Base-by-base conservation (phyloP, 2,888 invertebrate species). In the Osedax frankpressi region DNA sequence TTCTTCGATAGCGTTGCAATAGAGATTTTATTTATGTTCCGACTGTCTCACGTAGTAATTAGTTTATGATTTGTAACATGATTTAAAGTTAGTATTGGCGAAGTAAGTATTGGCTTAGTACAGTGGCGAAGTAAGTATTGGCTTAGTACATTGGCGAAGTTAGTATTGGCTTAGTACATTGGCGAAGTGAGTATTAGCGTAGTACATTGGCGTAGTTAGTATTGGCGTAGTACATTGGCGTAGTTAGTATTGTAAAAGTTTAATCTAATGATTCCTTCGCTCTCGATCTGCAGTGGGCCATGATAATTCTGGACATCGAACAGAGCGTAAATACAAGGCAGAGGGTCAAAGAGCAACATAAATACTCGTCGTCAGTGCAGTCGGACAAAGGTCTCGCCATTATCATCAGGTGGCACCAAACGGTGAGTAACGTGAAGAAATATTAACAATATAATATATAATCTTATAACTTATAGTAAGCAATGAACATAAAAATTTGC, bases 231-330 rank as follows among this genome's bases (percentile, higher is more conserved):
- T 11, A 44, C 19, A 44, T 44, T 11, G 11, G 44, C 44, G 19
- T 6, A 19, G 11, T 6, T 44, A 44, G 6, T 44, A 44, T 44
- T 11, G 44, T 44, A 44, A 19, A 44, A 11, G 19, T 44, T 44
- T 19, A 19, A 44, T n/a, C n/a, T 19, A 65, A 19, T 3, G 65
- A 11, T 30, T 74, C n/a, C n/a, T 19, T 11, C 44, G 19, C 44
- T 11, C 44, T 11, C 44, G 19, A 6, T 44, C 11, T 84, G 65
- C 88, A 96, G 89, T 97, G 96, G 96, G 97, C 97, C 0, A 88
- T 96, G 78, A 97, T 97, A 76, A 96, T 97, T 44, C 86, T 97
- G 76, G 95, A 97, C 59, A 93, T 97, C 27, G 97, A 98, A 84
- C 88, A 97, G 84, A 94, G 95, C n/a, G 93, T 97, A 0, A 90